A percentile compares a stretch with the other conserved stretches of the same genome.
Evolutionary conservation across 2,113 vertebrate species (phyloP).

Genomic region (Nematolebias whitei): DNA sequence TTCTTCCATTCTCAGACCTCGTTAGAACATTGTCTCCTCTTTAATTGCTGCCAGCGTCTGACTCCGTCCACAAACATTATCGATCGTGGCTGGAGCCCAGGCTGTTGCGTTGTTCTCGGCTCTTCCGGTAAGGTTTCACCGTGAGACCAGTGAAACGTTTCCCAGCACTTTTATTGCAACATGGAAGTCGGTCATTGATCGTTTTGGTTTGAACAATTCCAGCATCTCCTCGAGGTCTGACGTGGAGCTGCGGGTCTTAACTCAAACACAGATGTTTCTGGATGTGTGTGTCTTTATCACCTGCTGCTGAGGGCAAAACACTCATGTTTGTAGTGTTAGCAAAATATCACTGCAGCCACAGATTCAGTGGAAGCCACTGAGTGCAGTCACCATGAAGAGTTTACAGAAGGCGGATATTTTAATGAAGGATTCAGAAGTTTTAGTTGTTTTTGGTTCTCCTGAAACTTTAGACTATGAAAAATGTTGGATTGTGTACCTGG

Average conservation of each 20-base stretch:
- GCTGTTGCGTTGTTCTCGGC: conserved; percentile 21
- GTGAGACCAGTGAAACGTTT: conserved; percentile 34
- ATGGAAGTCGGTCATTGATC: conserved; percentile 47
- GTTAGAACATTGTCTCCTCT: conserved; percentile 40
- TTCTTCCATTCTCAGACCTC: conserved; percentile 18
- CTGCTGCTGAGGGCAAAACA: too few species aligned
- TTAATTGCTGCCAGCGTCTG: conserved; percentile 48
- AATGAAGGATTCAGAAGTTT: too few species aligned
- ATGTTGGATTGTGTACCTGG: too few species aligned
- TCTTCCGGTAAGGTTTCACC: conserved; percentile 18
- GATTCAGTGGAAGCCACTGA: too few species aligned
- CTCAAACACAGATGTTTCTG: conserved; percentile 9
- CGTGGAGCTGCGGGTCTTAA: conserved; percentile 3
- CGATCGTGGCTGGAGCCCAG: conserved; percentile 46
- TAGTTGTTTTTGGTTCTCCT: too few species aligned
- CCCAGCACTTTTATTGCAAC: conserved; percentile 8
- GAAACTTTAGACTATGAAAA: conserved; percentile 24
- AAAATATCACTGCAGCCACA: too few species aligned
- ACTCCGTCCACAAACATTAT: conserved; percentile 53
- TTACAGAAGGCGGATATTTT: too few species aligned
- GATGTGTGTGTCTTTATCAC: conserved; percentile 13
- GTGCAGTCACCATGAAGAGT: too few species aligned
- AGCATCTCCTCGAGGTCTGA: conserved; percentile 33
- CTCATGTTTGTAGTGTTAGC: too few species aligned
- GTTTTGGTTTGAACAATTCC: conserved; percentile 38